Conservation (phyloP, 2,888 invertebrate species). For the Eugnorisma glareosa region DNA sequence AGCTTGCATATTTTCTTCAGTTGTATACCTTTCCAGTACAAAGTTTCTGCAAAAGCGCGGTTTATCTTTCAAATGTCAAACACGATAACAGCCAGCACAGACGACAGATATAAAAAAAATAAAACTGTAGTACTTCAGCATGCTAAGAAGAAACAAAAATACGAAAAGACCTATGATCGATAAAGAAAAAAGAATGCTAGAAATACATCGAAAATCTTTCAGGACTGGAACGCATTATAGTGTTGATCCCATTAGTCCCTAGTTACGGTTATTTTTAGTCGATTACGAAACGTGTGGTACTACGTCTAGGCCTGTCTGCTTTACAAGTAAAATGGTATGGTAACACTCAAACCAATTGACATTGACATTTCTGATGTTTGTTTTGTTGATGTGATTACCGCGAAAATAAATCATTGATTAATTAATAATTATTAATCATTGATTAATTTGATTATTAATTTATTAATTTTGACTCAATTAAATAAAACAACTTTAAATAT, state of each 20-base stretch:
- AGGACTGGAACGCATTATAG: constrained; percentile 3
- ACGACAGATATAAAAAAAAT: too few relatives aligned
- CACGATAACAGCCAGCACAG: too few relatives aligned
- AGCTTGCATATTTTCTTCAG: constrained; percentile 92
- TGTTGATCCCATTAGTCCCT: background rate
- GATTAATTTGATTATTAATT: too few relatives aligned
- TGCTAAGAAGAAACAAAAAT: background rate
- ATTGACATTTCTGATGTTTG: background rate
- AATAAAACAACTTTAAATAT: background rate
- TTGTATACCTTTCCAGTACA: background rate
- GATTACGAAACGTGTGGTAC: background rate
- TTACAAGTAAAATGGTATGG: background rate
- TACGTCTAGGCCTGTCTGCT: background rate
- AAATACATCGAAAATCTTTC: background rate
- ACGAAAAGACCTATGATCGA: background rate
- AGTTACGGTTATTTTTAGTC: constrained; percentile 27
- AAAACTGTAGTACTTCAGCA: background rate
- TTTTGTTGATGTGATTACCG: constrained; percentile 2
- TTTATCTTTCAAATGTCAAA: constrained; percentile 23
- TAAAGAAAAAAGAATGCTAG: background rate
- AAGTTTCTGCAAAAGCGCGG: constrained; percentile 50
- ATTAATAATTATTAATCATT: too few relatives aligned
- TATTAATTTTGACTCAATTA: background rate
- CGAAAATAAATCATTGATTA: constrained; percentile 13
- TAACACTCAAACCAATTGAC: background rate